Base-by-base conservation (phyloP, 2,888 invertebrate genomes). In the Scaptomyza caliginosa region DNA sequence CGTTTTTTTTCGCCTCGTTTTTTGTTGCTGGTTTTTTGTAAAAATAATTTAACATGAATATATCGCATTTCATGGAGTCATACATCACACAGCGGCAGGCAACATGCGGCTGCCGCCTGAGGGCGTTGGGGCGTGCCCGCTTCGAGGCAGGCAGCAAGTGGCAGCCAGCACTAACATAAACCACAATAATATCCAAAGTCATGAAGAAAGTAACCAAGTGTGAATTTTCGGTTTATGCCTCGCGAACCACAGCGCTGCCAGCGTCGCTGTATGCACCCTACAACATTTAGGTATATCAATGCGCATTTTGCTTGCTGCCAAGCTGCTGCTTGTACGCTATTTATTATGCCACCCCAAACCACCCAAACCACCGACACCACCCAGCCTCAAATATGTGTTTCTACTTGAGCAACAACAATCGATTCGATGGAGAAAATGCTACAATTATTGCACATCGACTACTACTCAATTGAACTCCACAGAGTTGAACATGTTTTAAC, bases 141-240 rank as follows among this genome's bases (percentile, higher is more conserved):
- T 24, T 23, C 11, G 28, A 13, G 46, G 21, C 32, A 34, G 11
- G 65, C 55, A 62, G 83, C 85, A 70, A 86, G 80, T 86, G 86
- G 86, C 86, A 85, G 74, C 76, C 83, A 83, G 74, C 74, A 67
- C 81, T 77, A 84, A 80, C 84, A 82, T 86, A 82, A 82, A 81
- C 86, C 86, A 82, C 82, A 82, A 86, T 81, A 82, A 82, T 82
- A 82, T 84, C 81, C 81, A 80, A 84, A 84, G 84, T 84, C 82
- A 82, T 86, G 82, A 82, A 86, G 86, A 77, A 86, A 86, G 82
- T 82, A 82, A 82, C 82, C 84, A 86, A 82, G 82, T 84, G 82
- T 84, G 84, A 82, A 82, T 82, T 82, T 82, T 82, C 68, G 77
- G 82, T 84, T 82, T 86, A 84, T 82, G 82, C 86, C 75, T 74